phyloP scores from a whole-genome alignment of 2,113 vertebrate genomes.

The Chrysochloris asiatica region DNA sequence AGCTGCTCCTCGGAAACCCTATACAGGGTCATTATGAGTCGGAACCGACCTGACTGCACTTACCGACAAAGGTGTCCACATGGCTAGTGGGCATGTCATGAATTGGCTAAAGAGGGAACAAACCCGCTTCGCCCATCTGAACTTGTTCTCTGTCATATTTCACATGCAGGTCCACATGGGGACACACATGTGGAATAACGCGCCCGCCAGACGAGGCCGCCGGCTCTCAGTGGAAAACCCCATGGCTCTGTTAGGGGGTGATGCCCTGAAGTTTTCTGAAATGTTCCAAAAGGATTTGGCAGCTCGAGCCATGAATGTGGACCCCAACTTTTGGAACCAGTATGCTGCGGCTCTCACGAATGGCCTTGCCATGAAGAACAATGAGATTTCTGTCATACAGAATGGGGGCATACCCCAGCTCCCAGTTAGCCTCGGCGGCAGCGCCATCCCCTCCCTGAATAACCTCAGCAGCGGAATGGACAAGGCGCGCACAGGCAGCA shows the following conservation, averaged over 20 bases:
- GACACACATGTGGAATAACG: constrained; percentile 99
- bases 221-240: constrained; percentile 98
- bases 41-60: too few relatives aligned
- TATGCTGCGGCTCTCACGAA: constrained; percentile 98
- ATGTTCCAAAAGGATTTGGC: constrained; percentile 99
- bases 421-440: constrained; percentile 93
- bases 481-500: constrained; percentile 90
- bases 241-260: constrained; percentile 96
- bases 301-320: constrained; percentile 96
- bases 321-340: constrained; percentile 98
- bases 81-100: too few relatives aligned
- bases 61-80: too few relatives aligned
- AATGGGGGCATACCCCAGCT: constrained; percentile 96
- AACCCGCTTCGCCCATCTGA: too few relatives aligned
- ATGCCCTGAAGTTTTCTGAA: constrained; percentile 98
- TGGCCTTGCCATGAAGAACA: constrained; percentile 99
- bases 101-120: too few relatives aligned
- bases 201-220: constrained; percentile 95
- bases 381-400: constrained; percentile 99
- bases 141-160: constrained; percentile 16
- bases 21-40: too few relatives aligned
- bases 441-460: constrained; percentile 92
- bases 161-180: constrained; percentile 96
- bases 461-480: constrained; percentile 92
- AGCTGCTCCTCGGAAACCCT: too few relatives aligned